phyloP scores from a whole-genome alignment of 2,888 invertebrate genomes.

The Heliconius erato region DNA sequence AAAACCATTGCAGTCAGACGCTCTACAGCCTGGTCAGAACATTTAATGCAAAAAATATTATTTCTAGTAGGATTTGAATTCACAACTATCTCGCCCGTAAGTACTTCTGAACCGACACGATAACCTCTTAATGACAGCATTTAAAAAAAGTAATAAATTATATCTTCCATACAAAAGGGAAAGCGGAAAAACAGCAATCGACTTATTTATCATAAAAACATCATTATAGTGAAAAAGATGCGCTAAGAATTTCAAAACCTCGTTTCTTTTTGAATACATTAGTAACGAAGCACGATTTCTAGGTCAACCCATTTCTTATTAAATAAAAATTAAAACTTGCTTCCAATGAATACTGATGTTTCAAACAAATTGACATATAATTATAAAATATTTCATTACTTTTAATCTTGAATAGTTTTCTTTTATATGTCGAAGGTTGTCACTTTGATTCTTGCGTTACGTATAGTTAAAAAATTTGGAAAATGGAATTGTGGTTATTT shows the following conservation, averaged over 20 bases:
- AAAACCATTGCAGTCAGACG: neutral
- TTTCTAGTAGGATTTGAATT: neutral
- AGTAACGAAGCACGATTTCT: conserved; percentile 34
- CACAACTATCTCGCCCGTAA: no score
- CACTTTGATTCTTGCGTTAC: neutral
- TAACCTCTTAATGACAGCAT: neutral
- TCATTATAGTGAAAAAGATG: conserved; percentile 34
- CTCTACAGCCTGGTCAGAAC: neutral
- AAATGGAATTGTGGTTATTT: neutral
- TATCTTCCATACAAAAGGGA: conserved; percentile 19
- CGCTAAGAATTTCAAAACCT: conserved; percentile 31
- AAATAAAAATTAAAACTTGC: conserved; percentile 31
- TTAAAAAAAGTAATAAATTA: conserved; percentile 18
- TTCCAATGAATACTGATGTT: conserved; percentile 24
- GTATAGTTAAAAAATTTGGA: neutral
- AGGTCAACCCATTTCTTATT: conserved; percentile 34
- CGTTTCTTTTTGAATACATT: conserved; percentile 42
- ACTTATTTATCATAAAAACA: conserved; percentile 35
- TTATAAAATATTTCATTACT: neutral
- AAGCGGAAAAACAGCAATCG: conserved; percentile 30
- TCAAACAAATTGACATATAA: conserved; percentile 6
- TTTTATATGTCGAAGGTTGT: neutral
- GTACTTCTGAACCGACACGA: neutral
- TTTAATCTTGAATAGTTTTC: neutral
- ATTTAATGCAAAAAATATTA: neutral